These are phyloP conservation scores for Argyra leucocephala DNA, from an alignment of 2,888 invertebrate species.

Conservation along the genomic window DNA sequence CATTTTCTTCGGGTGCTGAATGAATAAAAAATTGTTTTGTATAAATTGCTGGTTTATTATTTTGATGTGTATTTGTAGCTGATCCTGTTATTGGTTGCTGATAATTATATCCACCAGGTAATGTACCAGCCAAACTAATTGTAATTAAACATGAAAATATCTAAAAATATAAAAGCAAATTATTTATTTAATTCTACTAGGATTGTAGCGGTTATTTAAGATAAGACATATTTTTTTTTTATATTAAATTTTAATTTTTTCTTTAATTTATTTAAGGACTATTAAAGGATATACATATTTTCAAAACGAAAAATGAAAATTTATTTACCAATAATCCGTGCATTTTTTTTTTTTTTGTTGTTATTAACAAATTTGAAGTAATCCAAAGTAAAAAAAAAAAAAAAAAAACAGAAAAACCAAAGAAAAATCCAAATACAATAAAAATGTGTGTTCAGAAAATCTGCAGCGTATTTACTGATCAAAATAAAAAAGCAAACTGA, in stretches of 20 bases:
- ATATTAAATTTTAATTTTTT: too few relatives aligned
- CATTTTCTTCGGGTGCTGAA: slow-evolving; percentile 24
- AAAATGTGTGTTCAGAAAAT: background rate
- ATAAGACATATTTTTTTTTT: too few relatives aligned
- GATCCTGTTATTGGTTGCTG: background rate
- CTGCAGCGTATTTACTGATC: slow-evolving; percentile 7
- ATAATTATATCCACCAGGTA: slow-evolving; percentile 5
- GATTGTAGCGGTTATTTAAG: too few relatives aligned
- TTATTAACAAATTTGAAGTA: background rate
- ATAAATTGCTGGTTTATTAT: background rate
- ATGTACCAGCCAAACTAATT: background rate
- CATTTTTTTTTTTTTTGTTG: background rate
- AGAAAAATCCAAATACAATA: too few relatives aligned
- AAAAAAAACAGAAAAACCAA: too few relatives aligned
- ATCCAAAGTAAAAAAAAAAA: background rate
- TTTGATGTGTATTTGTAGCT: background rate
- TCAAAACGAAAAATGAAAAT: background rate
- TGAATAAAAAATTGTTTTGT: slow-evolving; percentile 18
- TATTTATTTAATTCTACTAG: too few relatives aligned
- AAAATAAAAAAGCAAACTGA: slow-evolving; percentile 8
- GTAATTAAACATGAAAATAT: background rate
- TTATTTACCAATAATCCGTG: background rate
- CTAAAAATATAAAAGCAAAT: background rate
- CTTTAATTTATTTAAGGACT: background rate
- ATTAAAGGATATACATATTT: background rate